Percentiles rank a stretch among this genome's conserved stretches.
Evolutionary conservation across 1,140 invertebrate species (phyloP).

Genomic region (Neodiprion fabricii): DNA sequence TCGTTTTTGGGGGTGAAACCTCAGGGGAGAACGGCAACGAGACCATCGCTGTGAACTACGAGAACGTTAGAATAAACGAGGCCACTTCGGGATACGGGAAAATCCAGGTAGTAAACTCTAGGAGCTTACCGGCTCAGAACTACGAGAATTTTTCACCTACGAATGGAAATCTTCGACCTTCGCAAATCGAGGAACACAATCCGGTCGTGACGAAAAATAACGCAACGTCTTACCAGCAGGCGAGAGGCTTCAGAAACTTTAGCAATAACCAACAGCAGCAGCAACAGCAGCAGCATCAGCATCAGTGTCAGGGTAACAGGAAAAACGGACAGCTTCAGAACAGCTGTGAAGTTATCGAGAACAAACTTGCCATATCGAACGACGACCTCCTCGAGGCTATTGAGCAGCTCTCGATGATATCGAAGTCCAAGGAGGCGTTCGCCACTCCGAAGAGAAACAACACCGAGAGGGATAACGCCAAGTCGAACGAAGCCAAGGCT

Average conservation of each 20-base stretch:
- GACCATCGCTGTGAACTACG: not conserved
- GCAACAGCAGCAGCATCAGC: not conserved
- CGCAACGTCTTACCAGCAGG: slow-evolving; percentile 14
- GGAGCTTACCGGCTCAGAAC: slow-evolving; percentile 26
- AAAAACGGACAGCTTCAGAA: slow-evolving; percentile 39
- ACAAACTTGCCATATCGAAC: slow-evolving; percentile 60
- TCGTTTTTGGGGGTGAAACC: slow-evolving; percentile 11
- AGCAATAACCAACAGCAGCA: not conserved
- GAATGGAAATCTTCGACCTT: slow-evolving; percentile 25
- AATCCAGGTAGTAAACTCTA: slow-evolving; percentile 33
- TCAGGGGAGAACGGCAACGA: slow-evolving; percentile 24
- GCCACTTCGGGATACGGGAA: slow-evolving; percentile 33
- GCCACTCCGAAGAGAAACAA: slow-evolving; percentile 57
- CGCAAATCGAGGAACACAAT: slow-evolving; percentile 54
- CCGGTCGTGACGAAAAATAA: slow-evolving; percentile 8
- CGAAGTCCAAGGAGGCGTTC: slow-evolving; percentile 48
- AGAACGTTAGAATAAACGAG: slow-evolving; percentile 12
- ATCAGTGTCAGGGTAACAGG: slow-evolving; percentile 31
- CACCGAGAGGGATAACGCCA: slow-evolving; percentile 57
- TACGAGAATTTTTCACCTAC: slow-evolving; percentile 39
- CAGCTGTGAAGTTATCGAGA: slow-evolving; percentile 55
- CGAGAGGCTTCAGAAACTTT: not conserved
- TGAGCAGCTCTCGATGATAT: slow-evolving; percentile 55
- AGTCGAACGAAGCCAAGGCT: slow-evolving; percentile 63
- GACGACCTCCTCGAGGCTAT: slow-evolving; percentile 60